Evolutionary conservation across 1,140 invertebrate species (phyloP).

Genomic region (Varroa destructor): DNA sequence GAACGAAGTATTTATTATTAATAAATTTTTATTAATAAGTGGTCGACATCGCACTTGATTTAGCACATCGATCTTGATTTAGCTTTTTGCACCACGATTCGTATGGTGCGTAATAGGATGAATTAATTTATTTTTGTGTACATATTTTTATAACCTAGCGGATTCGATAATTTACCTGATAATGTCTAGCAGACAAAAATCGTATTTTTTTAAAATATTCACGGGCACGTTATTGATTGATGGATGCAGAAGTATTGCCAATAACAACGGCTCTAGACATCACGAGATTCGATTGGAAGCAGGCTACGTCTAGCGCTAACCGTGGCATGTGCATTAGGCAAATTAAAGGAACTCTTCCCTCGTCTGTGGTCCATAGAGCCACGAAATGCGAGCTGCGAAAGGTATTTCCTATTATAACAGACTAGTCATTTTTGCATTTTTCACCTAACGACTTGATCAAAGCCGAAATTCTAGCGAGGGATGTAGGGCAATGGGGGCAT

Average conservation of each 20-base stretch:
- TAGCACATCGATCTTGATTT: too few relatives aligned
- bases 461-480: background rate
- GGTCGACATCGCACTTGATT: too few relatives aligned
- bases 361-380: background rate
- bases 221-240: background rate
- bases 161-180: too few relatives aligned
- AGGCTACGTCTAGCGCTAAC: slow-evolving; percentile 1
- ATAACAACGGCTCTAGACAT: background rate
- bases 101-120: too few relatives aligned
- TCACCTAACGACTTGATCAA: background rate
- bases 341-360: background rate
- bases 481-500: background rate
- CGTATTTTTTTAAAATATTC: too few relatives aligned
- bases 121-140: too few relatives aligned
- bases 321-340: background rate
- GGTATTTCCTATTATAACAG: background rate
- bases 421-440: background rate
- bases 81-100: too few relatives aligned
- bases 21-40: too few relatives aligned
- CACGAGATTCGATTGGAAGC: slow-evolving; percentile 1
- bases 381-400: background rate
- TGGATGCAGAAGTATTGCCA: slow-evolving; percentile 3
- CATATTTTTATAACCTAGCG: too few relatives aligned
- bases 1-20: too few relatives aligned
- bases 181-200: too few relatives aligned